These are phyloP conservation scores for Oscheius sp. DNA, from an alignment of 2,888 invertebrate species.

Conservation along the genomic window DNA sequence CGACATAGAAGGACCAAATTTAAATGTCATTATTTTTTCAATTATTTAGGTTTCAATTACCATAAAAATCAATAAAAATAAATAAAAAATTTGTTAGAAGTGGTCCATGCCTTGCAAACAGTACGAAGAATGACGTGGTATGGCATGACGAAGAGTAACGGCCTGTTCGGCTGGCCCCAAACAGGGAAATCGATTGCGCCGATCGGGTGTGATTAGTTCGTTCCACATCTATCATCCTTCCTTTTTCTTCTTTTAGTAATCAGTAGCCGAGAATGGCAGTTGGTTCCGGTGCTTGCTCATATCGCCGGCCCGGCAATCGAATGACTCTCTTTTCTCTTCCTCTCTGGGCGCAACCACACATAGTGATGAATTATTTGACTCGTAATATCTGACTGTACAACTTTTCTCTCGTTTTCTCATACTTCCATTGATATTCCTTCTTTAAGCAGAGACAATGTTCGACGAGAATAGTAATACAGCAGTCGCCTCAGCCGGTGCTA, in stretches of 20 bases:
- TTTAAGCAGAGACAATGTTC: slow-evolving; percentile 50
- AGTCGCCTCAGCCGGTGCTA: slow-evolving; percentile 51
- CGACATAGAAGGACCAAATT: too few species aligned
- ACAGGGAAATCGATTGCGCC: slow-evolving; percentile 21
- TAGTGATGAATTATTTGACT: slow-evolving; percentile 29
- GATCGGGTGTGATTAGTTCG: slow-evolving; percentile 24
- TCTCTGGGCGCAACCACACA: slow-evolving; percentile 17
- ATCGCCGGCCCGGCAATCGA: slow-evolving; percentile 23
- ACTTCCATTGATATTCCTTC: slow-evolving; percentile 16
- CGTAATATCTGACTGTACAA: background rate
- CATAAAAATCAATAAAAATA: too few species aligned
- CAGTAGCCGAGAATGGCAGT: slow-evolving; percentile 15
- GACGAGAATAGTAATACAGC: slow-evolving; percentile 68
- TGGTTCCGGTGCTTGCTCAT: slow-evolving; percentile 30
- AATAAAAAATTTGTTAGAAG: too few species aligned
- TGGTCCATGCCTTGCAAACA: too few species aligned
- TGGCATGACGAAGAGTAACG: too few species aligned
- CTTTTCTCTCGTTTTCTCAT: background rate
- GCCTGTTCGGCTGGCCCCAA: slow-evolving; percentile 8
- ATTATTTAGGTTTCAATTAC: too few species aligned
- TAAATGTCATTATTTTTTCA: too few species aligned
- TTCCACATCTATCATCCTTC: background rate
- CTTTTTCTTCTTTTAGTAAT: background rate
- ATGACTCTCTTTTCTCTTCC: slow-evolving; percentile 28
- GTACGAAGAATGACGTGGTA: too few species aligned